A percentile compares a stretch with the other conserved stretches of the same genome.
phyloP scores from a whole-genome alignment of 2,888 invertebrate genomes.

The Diachrysia chrysitis region DNA sequence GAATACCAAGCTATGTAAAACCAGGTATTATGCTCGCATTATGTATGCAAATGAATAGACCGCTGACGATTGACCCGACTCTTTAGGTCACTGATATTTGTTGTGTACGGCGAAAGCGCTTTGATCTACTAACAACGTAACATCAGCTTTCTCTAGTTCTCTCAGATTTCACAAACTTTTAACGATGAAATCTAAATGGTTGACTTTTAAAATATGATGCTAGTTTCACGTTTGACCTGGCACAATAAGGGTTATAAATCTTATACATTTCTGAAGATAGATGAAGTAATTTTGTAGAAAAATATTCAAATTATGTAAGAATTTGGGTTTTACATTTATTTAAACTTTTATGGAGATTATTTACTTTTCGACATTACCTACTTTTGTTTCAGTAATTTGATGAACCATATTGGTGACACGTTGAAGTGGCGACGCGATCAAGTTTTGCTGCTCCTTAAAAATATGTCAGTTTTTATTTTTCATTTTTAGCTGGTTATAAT shows the following conservation, averaged over 20 bases:
- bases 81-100: slow-evolving; percentile 56
- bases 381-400: too few relatives aligned
- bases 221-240: slow-evolving; percentile 38
- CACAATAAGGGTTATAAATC: slow-evolving; percentile 39
- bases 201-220: slow-evolving; percentile 29
- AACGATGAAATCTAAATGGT: slow-evolving; percentile 18
- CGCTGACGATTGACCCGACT: slow-evolving; percentile 45
- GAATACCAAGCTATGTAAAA: slow-evolving; percentile 18
- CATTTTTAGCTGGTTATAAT: not conserved
- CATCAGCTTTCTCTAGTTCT: slow-evolving; percentile 12
- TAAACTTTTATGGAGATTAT: not conserved
- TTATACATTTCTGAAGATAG: slow-evolving; percentile 26
- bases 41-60: slow-evolving; percentile 49
- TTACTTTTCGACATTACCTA: too few relatives aligned
- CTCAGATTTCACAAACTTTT: slow-evolving; percentile 12
- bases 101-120: slow-evolving; percentile 30
- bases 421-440: too few relatives aligned
- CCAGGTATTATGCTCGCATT: slow-evolving; percentile 29
- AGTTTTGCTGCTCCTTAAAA: not conserved
- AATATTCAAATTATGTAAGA: slow-evolving; percentile 32
- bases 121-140: slow-evolving; percentile 33
- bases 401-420: too few relatives aligned
- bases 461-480: not conserved
- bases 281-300: slow-evolving; percentile 24
- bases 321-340: not conserved